Evolutionary conservation across 2,888 invertebrate species (phyloP), one percentile per base, ranked within the genome.

Genomic region (Dryocosmus kuriphilus): DNA sequence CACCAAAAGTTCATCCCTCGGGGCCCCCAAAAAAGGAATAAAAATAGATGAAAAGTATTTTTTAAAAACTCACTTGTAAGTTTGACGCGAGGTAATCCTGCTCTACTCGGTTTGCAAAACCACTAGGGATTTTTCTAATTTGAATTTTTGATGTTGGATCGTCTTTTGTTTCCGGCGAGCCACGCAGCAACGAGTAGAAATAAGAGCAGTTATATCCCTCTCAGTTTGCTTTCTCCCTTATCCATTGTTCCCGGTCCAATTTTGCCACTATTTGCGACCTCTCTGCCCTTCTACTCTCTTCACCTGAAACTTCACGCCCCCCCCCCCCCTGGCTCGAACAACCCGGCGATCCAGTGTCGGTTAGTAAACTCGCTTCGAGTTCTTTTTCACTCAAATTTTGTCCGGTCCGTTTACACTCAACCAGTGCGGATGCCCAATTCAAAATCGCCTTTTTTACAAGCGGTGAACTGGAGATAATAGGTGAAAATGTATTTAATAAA

Each of bases 111-210:
- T 22, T 57, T 61, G 24, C 41, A 55, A 30, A 65, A 55, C 35
- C 61, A 51, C 38, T 61, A 80, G 79, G 76, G 75, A 80, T 77
- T 81, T 81, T 41, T 73, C 75, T 76, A 55, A 57, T 78, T 79
- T 78, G 67, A 80, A 81, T 80, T 79, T 82, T 83, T 83, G 67
- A 81, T 83, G 78, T 73, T 57, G 74, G 71, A 81, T 81, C 76
- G 75, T 79, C 80, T 81, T 81, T 81, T 83, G 77, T 81, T 41
- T 60, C 77, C 77, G 35, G 65, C 22, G 16, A 51, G 30, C 32
- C 71, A n/a, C 41, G 19, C 27, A n/a, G 67, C 19, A 71, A 71
- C 41, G 46, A 71, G 46, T 27, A 71, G 46, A 71, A 71, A 71
- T 46, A 46, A 71, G 71, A 46, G 30, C 46, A 71, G 71, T 55